A percentile compares a stretch with the other conserved stretches of the same genome.
Conservation (phyloP, 2,888 invertebrate species). For the Polydrusus tereticollis region DNA sequence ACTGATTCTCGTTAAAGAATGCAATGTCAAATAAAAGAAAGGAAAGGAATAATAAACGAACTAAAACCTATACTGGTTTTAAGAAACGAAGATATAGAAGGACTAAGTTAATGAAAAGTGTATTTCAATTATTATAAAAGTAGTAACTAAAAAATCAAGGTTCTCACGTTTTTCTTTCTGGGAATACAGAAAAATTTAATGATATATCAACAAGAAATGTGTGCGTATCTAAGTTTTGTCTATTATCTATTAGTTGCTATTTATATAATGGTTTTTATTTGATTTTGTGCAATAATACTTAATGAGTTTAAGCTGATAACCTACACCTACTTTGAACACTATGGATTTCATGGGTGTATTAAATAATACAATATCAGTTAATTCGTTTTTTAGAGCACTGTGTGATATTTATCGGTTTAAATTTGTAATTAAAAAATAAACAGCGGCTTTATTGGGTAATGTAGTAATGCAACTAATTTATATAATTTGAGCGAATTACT, state of each 20-base stretch:
- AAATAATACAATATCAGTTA: neutral
- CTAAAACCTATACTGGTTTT: too few relatives aligned
- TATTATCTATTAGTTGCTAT: neutral
- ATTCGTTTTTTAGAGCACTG: neutral
- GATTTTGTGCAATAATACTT: neutral
- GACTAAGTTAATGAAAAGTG: too few relatives aligned
- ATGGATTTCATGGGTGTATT: neutral
- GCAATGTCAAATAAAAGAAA: too few relatives aligned
- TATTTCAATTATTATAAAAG: too few relatives aligned
- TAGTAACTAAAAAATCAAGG: neutral
- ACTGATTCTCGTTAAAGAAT: too few relatives aligned
- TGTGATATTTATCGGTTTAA: neutral
- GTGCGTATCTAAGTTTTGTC: neutral
- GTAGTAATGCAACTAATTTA: neutral
- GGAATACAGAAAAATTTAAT: neutral
- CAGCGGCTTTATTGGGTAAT: too few relatives aligned
- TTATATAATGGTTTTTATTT: neutral
- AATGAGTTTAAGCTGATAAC: neutral
- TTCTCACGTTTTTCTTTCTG: neutral
- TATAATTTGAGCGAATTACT: too few relatives aligned
- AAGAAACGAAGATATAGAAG: too few relatives aligned
- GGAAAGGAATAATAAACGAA: too few relatives aligned
- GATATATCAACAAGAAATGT: neutral
- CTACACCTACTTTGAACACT: slow-evolving; percentile 1
- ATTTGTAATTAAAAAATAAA: neutral